Evolutionary conservation across 2,113 vertebrate species (phyloP).

Genomic region (Tor tambroides): DNA sequence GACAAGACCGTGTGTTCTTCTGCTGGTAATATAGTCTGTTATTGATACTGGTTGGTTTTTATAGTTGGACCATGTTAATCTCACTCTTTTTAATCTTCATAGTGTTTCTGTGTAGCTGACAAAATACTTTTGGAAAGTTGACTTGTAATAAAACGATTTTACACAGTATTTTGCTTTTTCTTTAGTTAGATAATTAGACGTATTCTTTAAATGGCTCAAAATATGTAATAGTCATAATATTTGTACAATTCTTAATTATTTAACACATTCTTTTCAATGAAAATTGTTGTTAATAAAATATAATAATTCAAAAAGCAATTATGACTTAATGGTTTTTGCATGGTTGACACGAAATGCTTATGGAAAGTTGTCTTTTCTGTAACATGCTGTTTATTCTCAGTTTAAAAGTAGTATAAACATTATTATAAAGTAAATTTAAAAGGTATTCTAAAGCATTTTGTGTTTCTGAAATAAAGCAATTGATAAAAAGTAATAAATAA

Average conservation of each 20-base stretch:
- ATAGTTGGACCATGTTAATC: not conserved
- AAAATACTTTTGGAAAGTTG: not conserved
- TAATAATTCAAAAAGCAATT: not conserved
- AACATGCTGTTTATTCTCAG: not conserved
- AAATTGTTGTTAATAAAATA: not conserved
- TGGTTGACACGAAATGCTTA: not conserved
- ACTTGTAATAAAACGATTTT: not conserved
- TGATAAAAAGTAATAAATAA: too few species aligned
- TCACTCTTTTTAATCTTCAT: too few species aligned
- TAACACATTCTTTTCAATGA: not conserved
- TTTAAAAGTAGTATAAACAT: not conserved
- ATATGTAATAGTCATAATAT: not conserved
- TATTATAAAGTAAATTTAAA: too few species aligned
- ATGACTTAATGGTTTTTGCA: not conserved
- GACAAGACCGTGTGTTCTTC: conserved; percentile 15
- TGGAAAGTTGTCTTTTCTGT: not conserved
- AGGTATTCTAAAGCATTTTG: too few species aligned
- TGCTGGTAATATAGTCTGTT: conserved; percentile 16
- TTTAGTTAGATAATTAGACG: not conserved
- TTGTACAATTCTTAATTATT: not conserved
- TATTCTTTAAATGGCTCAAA: not conserved
- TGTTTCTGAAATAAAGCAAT: too few species aligned
- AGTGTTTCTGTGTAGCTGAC: not conserved
- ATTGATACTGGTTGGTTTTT: not conserved
- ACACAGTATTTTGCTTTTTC: not conserved